These are phyloP conservation scores for Ctenosaura bakeri DNA, from an alignment of 2,797 vertebrate genomes.

Conservation along the genomic window DNA sequence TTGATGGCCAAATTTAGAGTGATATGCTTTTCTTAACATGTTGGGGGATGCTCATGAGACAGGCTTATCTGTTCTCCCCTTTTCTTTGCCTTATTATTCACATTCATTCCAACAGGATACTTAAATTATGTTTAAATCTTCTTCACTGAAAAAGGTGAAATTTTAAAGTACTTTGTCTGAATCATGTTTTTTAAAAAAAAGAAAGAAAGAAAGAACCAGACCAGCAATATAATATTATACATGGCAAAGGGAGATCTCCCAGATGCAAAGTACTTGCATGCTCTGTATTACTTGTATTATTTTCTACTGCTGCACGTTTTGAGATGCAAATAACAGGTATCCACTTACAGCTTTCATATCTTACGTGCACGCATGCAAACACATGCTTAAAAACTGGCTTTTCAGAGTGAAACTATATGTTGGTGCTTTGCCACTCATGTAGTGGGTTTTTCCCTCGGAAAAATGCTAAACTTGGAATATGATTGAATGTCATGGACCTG, in stretches of 20 bases:
- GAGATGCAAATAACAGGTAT: neutral
- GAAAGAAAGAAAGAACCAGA: conserved; percentile 6
- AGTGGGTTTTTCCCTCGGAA: neutral
- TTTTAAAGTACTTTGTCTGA: neutral
- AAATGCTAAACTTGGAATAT: neutral
- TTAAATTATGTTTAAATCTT: neutral
- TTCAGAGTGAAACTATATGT: neutral
- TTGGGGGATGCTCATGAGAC: no score
- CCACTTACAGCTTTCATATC: neutral
- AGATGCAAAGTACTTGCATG: neutral
- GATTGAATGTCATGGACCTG: neutral
- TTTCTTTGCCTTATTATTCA: no score
- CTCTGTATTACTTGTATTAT: neutral
- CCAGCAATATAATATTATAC: neutral
- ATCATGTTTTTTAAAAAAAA: neutral
- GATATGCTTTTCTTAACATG: no score
- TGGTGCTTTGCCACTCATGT: neutral
- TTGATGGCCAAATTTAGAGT: no score
- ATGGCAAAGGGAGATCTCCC: neutral
- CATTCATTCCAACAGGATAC: neutral
- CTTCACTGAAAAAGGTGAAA: neutral
- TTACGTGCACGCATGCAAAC: neutral
- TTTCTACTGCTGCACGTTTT: neutral
- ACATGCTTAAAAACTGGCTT: neutral
- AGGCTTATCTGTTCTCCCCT: no score